Evolutionary conservation across 2,888 invertebrate genomes (phyloP), one percentile per base, ranked within the genome.

Genomic region (Metallyticus violacea): DNA sequence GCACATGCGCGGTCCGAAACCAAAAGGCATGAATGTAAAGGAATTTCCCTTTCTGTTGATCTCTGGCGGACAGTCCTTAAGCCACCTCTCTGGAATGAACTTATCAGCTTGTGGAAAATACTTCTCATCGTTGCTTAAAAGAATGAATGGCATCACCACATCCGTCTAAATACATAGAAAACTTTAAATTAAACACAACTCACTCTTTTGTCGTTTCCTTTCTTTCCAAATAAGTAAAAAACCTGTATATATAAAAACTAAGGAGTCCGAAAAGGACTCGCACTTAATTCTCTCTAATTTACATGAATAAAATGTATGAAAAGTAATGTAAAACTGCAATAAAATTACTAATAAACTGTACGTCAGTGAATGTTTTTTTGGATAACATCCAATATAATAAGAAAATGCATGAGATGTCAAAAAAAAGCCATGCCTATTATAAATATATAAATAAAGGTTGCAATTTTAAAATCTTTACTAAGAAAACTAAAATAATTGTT

Each of bases 71-170:
- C 92, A 93, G n/a, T 93, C 93, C 81, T 93, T 93, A 7, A 96
- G 89, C 96, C 96, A 96, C 89, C 96, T 92, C 90, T 96, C 95
- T 0, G 96, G 96, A 79, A 94, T 89, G 89, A 94, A 96, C 77
- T 93, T 91, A 0, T 92, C 90, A 1, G 95, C 92, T 81, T 93
- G 91, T 2, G 93, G 92, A 90, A 95, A 96, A 90, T 95, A 92
- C 89, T 93, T 77, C 6, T 87, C 86, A 80, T 81, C 28, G 62
- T 85, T 62, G 28, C 85, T 79, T 26, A 87, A 29, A 5, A 85
- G 6, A n/a, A 79, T 7, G n/a, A 85, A 27, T 1, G 81, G 40
- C 76, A 87, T 76, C 3, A 81, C 82, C 7, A 90, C 88, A 79
- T 9, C 25, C 5, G 90, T 89, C 90, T 90, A 88, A 76, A 89